Percentiles rank a stretch among this genome's conserved stretches.
Conservation (phyloP, 2,888 invertebrate genomes). For the Zygaena filipendulae region DNA sequence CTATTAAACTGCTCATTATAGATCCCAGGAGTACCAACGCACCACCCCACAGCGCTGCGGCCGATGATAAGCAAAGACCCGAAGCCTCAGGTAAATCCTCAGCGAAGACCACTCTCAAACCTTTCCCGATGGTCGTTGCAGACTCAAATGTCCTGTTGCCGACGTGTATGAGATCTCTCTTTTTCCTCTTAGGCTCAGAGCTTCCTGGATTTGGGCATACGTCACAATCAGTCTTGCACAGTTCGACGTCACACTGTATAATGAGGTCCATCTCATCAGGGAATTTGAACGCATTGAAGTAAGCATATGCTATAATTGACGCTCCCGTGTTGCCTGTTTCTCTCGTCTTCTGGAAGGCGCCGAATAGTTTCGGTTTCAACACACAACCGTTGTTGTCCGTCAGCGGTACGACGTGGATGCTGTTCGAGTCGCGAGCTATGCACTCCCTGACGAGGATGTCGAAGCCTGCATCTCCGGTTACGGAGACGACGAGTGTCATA, state of each 20-base stretch:
- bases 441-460: constrained; percentile 84
- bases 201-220: constrained; percentile 76
- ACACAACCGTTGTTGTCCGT: constrained; percentile 83
- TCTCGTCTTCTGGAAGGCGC: constrained; percentile 83
- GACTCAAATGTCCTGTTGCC: constrained; percentile 66
- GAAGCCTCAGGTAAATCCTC: constrained; percentile 67
- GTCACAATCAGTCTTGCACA: constrained; percentile 83
- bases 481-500: constrained; percentile 83
- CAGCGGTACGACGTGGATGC: constrained; percentile 72
- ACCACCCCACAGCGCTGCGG: constrained; percentile 72
- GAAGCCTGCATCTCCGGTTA: constrained; percentile 82
- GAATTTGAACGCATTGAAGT: constrained; percentile 85
- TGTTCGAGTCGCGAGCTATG: constrained; percentile 76
- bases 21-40: constrained; percentile 70
- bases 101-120: constrained; percentile 74
- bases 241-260: constrained; percentile 83
- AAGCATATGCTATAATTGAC: constrained; percentile 80
- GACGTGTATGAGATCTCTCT: constrained; percentile 50
- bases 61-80: constrained; percentile 72
- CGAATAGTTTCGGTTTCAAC: constrained; percentile 81
- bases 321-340: constrained; percentile 79
- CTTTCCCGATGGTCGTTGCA: constrained; percentile 71
- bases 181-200: constrained; percentile 53
- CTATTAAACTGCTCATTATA: constrained; percentile 57
- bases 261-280: constrained; percentile 86